phyloP scores from a whole-genome alignment of 2,797 vertebrate species.

The Hippocampus kuda region DNA sequence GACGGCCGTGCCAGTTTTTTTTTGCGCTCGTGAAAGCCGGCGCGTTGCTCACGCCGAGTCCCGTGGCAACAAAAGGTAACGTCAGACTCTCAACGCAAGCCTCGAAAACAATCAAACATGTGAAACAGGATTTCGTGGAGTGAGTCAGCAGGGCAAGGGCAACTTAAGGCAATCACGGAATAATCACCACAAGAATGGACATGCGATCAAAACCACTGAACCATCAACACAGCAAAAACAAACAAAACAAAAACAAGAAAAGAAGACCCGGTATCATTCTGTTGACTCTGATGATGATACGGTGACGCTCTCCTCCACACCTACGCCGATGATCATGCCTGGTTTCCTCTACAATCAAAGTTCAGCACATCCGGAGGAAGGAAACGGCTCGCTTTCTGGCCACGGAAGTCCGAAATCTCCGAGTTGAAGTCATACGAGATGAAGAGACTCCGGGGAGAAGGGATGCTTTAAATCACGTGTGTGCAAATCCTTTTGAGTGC shows the following conservation, averaged over 20 bases:
- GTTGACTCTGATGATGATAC: not conserved
- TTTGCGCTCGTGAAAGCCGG: not conserved
- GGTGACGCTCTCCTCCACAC: not conserved
- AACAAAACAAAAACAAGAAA: not conserved
- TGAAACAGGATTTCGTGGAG: not conserved
- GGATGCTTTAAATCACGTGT: too few relatives aligned
- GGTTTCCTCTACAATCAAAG: not conserved
- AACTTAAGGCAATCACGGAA: not conserved
- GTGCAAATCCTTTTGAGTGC: not conserved
- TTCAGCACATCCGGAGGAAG: not conserved
- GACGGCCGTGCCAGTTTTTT: not conserved
- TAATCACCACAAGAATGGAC: conserved; percentile 2
- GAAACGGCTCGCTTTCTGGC: not conserved
- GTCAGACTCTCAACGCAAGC: not conserved
- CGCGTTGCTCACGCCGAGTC: not conserved
- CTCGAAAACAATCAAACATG: not conserved
- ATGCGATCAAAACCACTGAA: conserved; percentile 27
- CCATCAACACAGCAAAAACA: conserved; percentile 32
- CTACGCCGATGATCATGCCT: not conserved
- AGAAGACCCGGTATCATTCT: conserved; percentile 7
- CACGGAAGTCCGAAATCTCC: not conserved
- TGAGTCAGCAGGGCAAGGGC: not conserved
- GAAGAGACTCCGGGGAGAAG: not conserved
- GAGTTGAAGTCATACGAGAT: not conserved
- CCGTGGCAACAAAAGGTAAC: not conserved